Percentiles rank a stretch among this genome's conserved stretches.
phyloP scores from a whole-genome alignment of 1,140 invertebrate genomes.

The Oncopeltus fasciatus region DNA sequence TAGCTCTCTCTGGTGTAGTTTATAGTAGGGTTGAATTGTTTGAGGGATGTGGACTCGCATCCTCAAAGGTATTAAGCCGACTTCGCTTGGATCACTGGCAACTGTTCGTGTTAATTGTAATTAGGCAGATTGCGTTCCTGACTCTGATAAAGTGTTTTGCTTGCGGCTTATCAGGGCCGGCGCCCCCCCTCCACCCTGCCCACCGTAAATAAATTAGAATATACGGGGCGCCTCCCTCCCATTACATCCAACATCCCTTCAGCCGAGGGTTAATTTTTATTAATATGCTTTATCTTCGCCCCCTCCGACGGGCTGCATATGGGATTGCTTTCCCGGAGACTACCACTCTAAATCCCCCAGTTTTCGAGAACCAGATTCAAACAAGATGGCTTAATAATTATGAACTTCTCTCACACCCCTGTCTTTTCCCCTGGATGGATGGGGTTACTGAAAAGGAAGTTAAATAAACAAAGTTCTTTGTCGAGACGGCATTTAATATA shows the following conservation, averaged over 20 bases:
- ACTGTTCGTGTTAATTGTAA: conserved; percentile 22
- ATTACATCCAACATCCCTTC: conserved; percentile 5
- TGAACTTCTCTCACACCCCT: neutral
- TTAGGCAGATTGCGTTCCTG: conserved; percentile 21
- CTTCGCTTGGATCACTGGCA: neutral
- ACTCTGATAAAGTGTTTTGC: conserved; percentile 22
- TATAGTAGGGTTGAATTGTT: too few species aligned
- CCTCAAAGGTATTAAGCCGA: too few species aligned
- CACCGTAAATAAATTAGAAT: conserved; percentile 21
- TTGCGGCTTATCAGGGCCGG: conserved; percentile 18
- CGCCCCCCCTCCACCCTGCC: neutral
- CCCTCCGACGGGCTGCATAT: neutral
- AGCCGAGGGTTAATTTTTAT: conserved; percentile 6
- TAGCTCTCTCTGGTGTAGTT: too few species aligned
- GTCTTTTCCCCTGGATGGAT: neutral
- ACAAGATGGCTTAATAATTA: neutral
- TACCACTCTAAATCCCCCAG: neutral
- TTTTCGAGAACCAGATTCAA: neutral
- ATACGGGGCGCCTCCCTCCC: conserved; percentile 9
- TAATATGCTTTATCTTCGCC: conserved; percentile 5
- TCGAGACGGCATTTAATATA: neutral
- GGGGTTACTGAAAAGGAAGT: neutral
- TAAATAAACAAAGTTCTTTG: neutral
- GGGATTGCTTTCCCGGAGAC: neutral
- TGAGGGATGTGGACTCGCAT: too few species aligned